Evolutionary conservation across 2,113 vertebrate genomes (phyloP).

Genomic region (Bubo bubo): DNA sequence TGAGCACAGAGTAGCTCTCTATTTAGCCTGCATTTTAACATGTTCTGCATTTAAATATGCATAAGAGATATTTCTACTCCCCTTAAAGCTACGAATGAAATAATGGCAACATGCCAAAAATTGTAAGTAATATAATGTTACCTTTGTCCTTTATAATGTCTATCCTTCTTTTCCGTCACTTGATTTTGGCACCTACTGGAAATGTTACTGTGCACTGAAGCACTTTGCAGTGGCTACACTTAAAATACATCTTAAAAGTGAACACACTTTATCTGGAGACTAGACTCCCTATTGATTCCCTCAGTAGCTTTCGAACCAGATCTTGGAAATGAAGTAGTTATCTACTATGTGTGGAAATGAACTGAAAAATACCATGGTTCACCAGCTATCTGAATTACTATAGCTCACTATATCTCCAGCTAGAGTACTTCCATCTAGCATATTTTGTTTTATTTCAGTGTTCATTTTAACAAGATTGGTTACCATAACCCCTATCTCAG

Average conservation of each 20-base stretch:
- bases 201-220: slow-evolving; percentile 8
- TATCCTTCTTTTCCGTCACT: slow-evolving; percentile 1
- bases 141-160: slow-evolving; percentile 1
- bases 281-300: neutral
- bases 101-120: neutral
- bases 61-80: neutral
- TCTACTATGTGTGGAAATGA: neutral
- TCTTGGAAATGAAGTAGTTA: slow-evolving; percentile 42
- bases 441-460: neutral
- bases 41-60: slow-evolving; percentile 17
- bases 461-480: slow-evolving; percentile 8
- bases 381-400: neutral
- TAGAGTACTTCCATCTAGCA: neutral
- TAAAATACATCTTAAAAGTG: slow-evolving; percentile 42
- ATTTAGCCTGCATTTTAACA: slow-evolving; percentile 26
- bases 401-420: neutral
- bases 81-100: slow-evolving; percentile 10
- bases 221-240: neutral
- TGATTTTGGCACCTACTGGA: slow-evolving; percentile 4
- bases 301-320: slow-evolving; percentile 15
- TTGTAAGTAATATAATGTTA: neutral
- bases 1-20: neutral
- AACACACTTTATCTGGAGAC: neutral
- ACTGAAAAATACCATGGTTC: slow-evolving; percentile 19
- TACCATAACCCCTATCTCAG: neutral